Base-by-base conservation (phyloP, 2,797 vertebrate species). In the Carduelis carduelis region DNA sequence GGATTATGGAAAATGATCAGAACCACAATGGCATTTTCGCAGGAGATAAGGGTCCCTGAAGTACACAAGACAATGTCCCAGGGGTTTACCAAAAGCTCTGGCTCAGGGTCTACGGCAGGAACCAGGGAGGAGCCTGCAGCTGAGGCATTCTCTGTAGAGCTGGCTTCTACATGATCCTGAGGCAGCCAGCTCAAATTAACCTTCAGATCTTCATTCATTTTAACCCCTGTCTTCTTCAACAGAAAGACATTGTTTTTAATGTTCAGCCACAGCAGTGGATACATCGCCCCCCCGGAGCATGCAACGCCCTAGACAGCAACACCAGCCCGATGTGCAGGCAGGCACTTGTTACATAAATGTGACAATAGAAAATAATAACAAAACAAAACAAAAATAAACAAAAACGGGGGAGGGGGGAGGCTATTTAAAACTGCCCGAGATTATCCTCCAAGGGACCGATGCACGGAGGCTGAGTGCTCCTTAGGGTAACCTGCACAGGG, bases 1-100 rank as follows among this genome's bases (percentile, higher is more conserved):
- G 99, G 99, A 96, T 99, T 99, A 98, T 99, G 99, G 98, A 99
- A 99, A 98, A 99, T 99, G n/a, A 99, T 99, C 96, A 99, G 98
- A 83, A 99, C 99, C 97, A 99, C 99, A 89, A 99, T 41, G 44
- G 99, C 99, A 72, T 99, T 99, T 97, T 99, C 99, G 11, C 99
- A 99, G 96, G 99, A 99, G 80, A 99, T 99, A 94, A 99, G 98
- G 49, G 99, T 99, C 87, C 99, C 99, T 3, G 99, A 99, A 49
- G 99, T 98, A 90, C 99, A 99, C 96, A 99, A 97, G 89, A 99
- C 99, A 59, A 99, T 98, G 98, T 99, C 99, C 99, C 99, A 99
- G 53, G 99, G 99, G 98, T 99, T 99, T 85, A 99, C 98, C 69
- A 98, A 97, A 65, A 99, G 98, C 44, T 98, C 98, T 27, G 98